Evolutionary conservation across 2,797 vertebrate genomes (phyloP).

Genomic region (Cichlasoma orientale): DNA sequence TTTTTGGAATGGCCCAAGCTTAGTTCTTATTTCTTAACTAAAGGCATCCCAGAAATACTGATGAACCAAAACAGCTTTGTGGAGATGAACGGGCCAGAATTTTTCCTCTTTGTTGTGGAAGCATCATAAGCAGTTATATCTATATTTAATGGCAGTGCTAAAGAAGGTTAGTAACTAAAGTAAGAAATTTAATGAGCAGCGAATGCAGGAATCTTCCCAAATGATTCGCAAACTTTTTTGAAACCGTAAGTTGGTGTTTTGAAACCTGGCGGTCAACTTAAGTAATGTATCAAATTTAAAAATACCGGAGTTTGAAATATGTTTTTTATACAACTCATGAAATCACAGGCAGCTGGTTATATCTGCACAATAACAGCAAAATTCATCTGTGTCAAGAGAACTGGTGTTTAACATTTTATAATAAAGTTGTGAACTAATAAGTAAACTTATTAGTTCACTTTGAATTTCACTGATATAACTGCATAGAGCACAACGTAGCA

Average conservation of each 20-base stretch:
- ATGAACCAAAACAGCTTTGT: not conserved
- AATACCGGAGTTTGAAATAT: not conserved
- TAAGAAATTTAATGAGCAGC: too few relatives aligned
- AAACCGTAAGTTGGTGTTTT: not conserved
- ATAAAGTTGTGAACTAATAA: not conserved
- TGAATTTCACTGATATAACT: not conserved
- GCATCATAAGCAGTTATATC: not conserved
- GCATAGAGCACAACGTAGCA: not conserved
- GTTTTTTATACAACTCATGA: not conserved
- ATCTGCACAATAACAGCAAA: not conserved
- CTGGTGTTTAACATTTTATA: not conserved
- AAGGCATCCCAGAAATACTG: not conserved
- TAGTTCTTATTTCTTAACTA: not conserved
- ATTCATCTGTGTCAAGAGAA: too few relatives aligned
- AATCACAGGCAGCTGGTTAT: not conserved
- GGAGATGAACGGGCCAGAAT: not conserved
- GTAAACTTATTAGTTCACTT: not conserved
- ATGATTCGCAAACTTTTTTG: fast-evolving
- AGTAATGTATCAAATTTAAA: not conserved
- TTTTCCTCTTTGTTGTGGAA: not conserved
- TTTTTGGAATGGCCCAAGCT: not conserved
- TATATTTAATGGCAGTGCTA: too few relatives aligned
- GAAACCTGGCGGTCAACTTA: not conserved
- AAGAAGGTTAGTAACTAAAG: too few relatives aligned
- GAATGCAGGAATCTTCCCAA: not conserved